phyloP scores from a whole-genome alignment of 2,113 vertebrate species.

The Tautogolabrus adspersus region DNA sequence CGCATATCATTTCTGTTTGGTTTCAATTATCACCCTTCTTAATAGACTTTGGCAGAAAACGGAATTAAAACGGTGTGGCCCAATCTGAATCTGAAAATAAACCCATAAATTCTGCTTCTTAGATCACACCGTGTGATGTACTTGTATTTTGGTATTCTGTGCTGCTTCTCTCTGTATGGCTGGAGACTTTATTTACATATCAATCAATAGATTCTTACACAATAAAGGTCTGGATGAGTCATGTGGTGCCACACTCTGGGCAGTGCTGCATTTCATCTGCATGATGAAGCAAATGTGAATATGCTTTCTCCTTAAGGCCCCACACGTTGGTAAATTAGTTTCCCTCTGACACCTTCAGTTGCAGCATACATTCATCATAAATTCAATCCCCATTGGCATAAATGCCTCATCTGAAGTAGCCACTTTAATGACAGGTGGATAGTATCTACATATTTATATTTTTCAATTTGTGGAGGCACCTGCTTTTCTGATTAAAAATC shows the following conservation, averaged over 20 bases:
- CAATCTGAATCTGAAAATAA: slow-evolving; percentile 22
- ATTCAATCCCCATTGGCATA: too few species aligned
- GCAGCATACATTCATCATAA: slow-evolving; percentile 13
- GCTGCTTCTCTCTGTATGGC: slow-evolving; percentile 1
- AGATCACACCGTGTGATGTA: not conserved
- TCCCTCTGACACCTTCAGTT: slow-evolving; percentile 12
- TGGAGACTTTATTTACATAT: slow-evolving; percentile 58
- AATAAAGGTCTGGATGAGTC: slow-evolving; percentile 52
- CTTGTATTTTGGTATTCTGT: slow-evolving; percentile 1
- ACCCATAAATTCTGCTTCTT: slow-evolving; percentile 13
- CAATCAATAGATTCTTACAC: slow-evolving; percentile 56
- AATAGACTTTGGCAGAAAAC: slow-evolving; percentile 21
- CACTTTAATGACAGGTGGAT: slow-evolving; percentile 36
- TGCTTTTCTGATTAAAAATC: slow-evolving; percentile 50
- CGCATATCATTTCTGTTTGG: slow-evolving; percentile 9
- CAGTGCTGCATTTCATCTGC: slow-evolving; percentile 37
- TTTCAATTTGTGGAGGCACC: slow-evolving; percentile 42
- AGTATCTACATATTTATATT: slow-evolving; percentile 28
- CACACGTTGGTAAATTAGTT: slow-evolving; percentile 45
- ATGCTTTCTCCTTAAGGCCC: slow-evolving; percentile 24
- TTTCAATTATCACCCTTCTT: slow-evolving; percentile 25
- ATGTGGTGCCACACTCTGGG: slow-evolving; percentile 22
- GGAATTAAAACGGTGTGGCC: slow-evolving; percentile 2
- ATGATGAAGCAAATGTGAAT: slow-evolving; percentile 34
- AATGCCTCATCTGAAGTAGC: slow-evolving; percentile 27